Evolutionary conservation across 1,140 invertebrate species (phyloP).

Genomic region (Leptinotarsa undecemlineata): DNA sequence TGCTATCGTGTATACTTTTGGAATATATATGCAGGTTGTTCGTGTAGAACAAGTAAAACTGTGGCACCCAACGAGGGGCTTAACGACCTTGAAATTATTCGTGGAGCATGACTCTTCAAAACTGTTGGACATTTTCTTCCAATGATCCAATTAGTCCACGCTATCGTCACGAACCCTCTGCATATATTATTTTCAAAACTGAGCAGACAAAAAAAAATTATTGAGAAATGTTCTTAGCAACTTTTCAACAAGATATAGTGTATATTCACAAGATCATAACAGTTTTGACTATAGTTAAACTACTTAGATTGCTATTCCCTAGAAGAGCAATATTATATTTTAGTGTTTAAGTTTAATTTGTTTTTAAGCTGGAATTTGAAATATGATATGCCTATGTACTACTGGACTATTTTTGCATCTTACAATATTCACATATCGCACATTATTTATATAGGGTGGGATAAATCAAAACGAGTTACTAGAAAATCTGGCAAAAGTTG

Average conservation of each 20-base stretch:
- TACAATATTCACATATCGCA: slow-evolving; percentile 3
- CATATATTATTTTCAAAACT: too few relatives aligned
- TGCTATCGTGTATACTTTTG: too few relatives aligned
- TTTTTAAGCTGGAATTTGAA: slow-evolving; percentile 40
- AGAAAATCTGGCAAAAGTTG: too few relatives aligned
- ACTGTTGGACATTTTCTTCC: too few relatives aligned
- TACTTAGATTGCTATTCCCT: slow-evolving; percentile 36
- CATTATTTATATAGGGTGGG: background rate
- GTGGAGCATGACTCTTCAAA: too few relatives aligned
- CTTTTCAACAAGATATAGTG: slow-evolving; percentile 39
- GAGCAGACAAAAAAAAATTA: too few relatives aligned
- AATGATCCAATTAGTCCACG: too few relatives aligned
- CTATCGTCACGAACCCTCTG: too few relatives aligned
- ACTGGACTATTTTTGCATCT: slow-evolving; percentile 38
- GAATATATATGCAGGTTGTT: too few relatives aligned
- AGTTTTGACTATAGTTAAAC: slow-evolving; percentile 35
- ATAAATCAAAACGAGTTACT: background rate
- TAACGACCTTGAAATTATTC: too few relatives aligned
- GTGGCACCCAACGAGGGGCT: too few relatives aligned
- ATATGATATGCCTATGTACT: slow-evolving; percentile 41
- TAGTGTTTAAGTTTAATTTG: slow-evolving; percentile 2
- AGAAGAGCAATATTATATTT: background rate
- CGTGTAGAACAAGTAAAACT: too few relatives aligned
- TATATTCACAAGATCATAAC: slow-evolving; percentile 36
- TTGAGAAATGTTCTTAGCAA: background rate